Base-by-base conservation (phyloP, 2,113 vertebrate genomes). In the Empidonax traillii region DNA sequence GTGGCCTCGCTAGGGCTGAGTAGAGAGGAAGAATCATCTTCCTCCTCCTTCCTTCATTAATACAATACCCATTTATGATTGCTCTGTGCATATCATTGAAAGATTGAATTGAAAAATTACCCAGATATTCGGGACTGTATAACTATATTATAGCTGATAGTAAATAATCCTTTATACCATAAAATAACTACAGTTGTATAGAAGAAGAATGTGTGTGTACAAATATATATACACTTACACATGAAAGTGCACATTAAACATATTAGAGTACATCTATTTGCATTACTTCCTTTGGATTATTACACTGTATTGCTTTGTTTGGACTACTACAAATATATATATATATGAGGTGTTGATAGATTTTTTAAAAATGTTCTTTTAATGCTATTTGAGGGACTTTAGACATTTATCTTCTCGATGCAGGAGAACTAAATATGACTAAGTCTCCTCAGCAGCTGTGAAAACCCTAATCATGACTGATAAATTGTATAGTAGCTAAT, bases 361-460 rank as follows among this genome's bases (percentile, higher is more conserved):
- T 25, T 25, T 82, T 82, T 49, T 10, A 2, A 14, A 31, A 10
- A 8, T 27, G 7, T 35, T 63, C 11, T 17, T 46, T 37, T 31
- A 76, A 61, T 71, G 5, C 0, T 51, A 4, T 76, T 84, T 71
- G 30, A 28, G 24, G 58, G 10, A 73, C 8, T 61, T 83, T 10
- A 83, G 16, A 24, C 2, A 10, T 35, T 67, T 3, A 16, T 14
- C 9, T 56, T 90, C 33, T 51, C 37, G n/a, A 7, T 25, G 7
- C 13, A 63, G 59, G 12, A 22, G 33, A 85, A 52, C 4, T 58
- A 77, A 41, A 61, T 15, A 14, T n/a, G 19, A 61, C 24, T 56
- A 23, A 65, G 92, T 81, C 41, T 90, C 14, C 28, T 81, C 66
- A 87, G 33, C 68, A 94, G 49, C 33, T 94, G 77, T 92, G 79